Conservation (phyloP, 2,797 vertebrate species). For the Toxotes lorentzi region DNA sequence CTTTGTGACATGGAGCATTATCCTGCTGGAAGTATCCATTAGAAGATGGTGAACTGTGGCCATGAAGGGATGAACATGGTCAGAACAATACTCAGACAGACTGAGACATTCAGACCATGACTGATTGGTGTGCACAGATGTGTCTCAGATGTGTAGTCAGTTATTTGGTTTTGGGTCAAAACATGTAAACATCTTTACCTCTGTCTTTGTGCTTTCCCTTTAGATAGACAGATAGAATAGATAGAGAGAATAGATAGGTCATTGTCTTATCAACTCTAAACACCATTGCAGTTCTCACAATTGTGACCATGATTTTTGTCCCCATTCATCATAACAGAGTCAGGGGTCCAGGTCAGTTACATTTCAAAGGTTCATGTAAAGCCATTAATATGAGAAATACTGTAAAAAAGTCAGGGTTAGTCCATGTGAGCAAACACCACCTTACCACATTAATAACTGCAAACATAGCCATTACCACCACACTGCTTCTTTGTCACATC, state of each 20-base stretch:
- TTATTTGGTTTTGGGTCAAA: neutral
- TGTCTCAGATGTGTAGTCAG: too few species aligned
- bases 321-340: neutral
- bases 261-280: neutral
- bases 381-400: neutral
- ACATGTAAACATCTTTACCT: too few species aligned
- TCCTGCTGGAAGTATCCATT: too few species aligned
- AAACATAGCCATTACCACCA: neutral
- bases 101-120: too few species aligned
- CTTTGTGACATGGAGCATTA: too few species aligned
- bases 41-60: too few species aligned
- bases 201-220: too few species aligned
- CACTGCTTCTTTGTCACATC: neutral
- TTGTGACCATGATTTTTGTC: neutral
- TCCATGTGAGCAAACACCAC: neutral
- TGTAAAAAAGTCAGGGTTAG: neutral
- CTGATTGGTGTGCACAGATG: too few species aligned
- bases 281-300: neutral
- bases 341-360: neutral
- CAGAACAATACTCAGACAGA: too few species aligned
- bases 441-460: neutral
- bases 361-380: slow-evolving; percentile 5
- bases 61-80: too few species aligned
- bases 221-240: too few species aligned
- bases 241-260: too few species aligned